Evolutionary conservation across 2,797 vertebrate species (phyloP), one percentile per base, ranked within the genome.

Genomic region (Chaunax sp.): DNA sequence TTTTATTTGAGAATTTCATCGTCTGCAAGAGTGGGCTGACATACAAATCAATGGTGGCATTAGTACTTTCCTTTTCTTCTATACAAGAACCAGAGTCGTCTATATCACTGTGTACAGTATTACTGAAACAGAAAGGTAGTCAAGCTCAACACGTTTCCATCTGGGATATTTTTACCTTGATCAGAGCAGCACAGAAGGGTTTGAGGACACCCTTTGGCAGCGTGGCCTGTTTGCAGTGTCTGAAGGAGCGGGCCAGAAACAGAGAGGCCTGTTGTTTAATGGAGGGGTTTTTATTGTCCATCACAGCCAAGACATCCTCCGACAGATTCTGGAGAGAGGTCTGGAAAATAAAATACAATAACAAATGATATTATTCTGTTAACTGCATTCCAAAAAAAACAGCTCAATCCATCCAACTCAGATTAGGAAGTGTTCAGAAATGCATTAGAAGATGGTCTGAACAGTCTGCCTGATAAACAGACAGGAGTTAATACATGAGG

Each of bases 251-350:
- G 44, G 97, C 96, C 82, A 99, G 94, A 83, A 99, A 99, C 35
- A 99, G 92, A 6, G 98, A 97, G 0, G 98, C 95, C 88, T 99
- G 98, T 50, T 99, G 97, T 85, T 99, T 99, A 64, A 99, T 98
- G 26, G 97, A 96, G 3, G 98, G 98, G 69, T 99, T 99, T 92
- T 99, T 99, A 87, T 98, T 99, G 88, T 99, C 98, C 98, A 99
- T 99, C 75, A 99, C 97, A 40, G 86, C 92, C 85, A 99, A 89
- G 57, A 99, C 77, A 86, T 99, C 98, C 81, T 99, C 98, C 16
- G 95, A 97, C 73, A 99, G 90, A 76, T 95, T 99, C 88, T 98
- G 97, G 18, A 99, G 83, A 3, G 95, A 97, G 18, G 97, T 99
- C 98, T 99, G 78, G 25, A 81, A 63, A 19, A 28, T 20, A 14